Conservation (phyloP, 2,113 vertebrate genomes). For the Syrrhaptes paradoxus region DNA sequence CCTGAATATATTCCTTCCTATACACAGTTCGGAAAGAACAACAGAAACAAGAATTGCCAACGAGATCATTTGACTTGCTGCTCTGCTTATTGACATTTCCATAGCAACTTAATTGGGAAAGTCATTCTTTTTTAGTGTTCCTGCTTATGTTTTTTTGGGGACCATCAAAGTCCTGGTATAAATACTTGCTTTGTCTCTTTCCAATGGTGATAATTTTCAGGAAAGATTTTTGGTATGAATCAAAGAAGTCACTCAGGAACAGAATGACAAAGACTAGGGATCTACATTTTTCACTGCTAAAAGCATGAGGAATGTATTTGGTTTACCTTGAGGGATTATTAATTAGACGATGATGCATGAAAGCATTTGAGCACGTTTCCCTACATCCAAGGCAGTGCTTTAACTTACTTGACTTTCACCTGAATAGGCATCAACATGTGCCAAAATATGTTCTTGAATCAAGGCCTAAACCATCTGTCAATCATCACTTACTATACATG, state of each 20-base stretch:
- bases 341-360: not conserved
- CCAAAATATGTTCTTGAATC: not conserved
- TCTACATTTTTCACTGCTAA: not conserved
- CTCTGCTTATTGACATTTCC: not conserved
- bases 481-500: not conserved
- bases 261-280: not conserved
- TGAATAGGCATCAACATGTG: not conserved
- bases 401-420: not conserved
- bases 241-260: not conserved
- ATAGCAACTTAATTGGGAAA: not conserved
- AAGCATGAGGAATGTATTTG: not conserved
- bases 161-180: not conserved
- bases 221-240: not conserved
- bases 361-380: not conserved
- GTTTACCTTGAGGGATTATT: not conserved
- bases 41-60: constrained; percentile 10
- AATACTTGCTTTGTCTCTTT: not conserved
- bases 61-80: not conserved
- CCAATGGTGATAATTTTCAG: not conserved
- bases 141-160: not conserved
- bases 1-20: not conserved
- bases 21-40: not conserved
- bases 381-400: not conserved
- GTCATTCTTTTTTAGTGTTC: not conserved
- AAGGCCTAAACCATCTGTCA: not conserved